phyloP scores from a whole-genome alignment of 2,797 vertebrate genomes.

The Clarias pachynema region DNA sequence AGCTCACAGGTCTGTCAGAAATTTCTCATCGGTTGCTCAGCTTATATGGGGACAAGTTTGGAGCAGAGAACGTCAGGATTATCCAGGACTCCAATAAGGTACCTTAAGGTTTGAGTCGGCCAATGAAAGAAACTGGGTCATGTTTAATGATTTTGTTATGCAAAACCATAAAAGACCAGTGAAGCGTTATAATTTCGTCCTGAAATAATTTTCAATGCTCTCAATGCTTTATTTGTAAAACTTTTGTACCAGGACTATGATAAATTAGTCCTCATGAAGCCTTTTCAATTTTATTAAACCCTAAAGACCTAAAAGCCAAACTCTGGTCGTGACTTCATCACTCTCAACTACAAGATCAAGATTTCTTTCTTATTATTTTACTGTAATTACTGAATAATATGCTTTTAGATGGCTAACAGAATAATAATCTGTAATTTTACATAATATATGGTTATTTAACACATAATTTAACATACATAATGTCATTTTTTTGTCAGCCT shows the following conservation, averaged over 20 bases:
- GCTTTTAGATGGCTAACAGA: background rate
- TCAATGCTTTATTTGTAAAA: background rate
- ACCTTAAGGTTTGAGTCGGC: background rate
- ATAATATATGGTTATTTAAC: background rate
- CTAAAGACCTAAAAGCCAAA: background rate
- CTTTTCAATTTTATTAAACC: background rate
- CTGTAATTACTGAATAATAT: background rate
- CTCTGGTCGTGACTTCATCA: background rate
- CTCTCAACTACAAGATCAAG: background rate
- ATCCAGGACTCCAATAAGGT: slow-evolving; percentile 99
- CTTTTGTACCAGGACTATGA: background rate
- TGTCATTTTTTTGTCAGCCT: background rate
- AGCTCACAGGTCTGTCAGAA: slow-evolving; percentile 92
- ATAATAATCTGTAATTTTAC: background rate
- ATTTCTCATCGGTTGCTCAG: slow-evolving; percentile 91
- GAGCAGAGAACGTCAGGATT: slow-evolving; percentile 89
- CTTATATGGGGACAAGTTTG: slow-evolving; percentile 96
- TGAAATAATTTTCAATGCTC: background rate
- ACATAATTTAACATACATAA: background rate
- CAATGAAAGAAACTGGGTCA: background rate
- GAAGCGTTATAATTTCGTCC: background rate
- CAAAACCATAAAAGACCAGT: background rate
- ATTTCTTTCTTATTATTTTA: background rate
- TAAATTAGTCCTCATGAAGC: background rate
- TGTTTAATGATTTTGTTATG: background rate